These are phyloP conservation scores for Notoglanidium macrostoma DNA, from an alignment of 2,797 vertebrate genomes.

Conservation along the genomic window DNA sequence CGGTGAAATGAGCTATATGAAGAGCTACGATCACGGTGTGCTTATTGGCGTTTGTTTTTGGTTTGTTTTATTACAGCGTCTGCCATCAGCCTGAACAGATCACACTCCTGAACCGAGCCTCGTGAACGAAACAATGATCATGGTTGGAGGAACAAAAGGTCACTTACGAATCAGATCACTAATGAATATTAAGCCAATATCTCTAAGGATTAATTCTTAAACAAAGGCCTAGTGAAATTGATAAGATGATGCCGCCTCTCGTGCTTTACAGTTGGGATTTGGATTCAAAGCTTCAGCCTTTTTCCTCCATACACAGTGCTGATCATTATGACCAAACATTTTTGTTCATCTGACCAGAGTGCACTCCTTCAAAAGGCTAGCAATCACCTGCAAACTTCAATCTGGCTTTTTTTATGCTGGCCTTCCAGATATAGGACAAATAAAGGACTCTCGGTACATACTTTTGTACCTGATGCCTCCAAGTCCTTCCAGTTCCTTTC, in stretches of 20 bases:
- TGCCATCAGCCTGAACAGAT: background rate
- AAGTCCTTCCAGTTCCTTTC: background rate
- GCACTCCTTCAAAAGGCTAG: background rate
- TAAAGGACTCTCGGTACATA: background rate
- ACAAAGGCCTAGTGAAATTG: background rate
- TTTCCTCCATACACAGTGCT: background rate
- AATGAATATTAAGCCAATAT: too few species aligned
- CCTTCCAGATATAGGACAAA: background rate
- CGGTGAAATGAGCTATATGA: background rate
- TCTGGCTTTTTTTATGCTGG: background rate
- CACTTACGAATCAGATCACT: too few species aligned
- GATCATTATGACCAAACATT: background rate
- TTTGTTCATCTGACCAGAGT: background rate
- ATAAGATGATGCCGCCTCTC: background rate
- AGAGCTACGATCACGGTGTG: background rate
- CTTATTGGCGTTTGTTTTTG: background rate
- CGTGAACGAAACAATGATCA: background rate
- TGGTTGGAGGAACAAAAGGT: background rate
- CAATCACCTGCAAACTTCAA: too few species aligned
- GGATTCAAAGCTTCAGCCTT: background rate
- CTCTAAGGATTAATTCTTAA: background rate
- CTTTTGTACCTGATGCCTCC: background rate
- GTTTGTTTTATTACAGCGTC: background rate
- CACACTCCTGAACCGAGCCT: background rate
- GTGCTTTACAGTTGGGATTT: background rate